Conservation (phyloP, 2,113 vertebrate species). For the Scomber colias region DNA sequence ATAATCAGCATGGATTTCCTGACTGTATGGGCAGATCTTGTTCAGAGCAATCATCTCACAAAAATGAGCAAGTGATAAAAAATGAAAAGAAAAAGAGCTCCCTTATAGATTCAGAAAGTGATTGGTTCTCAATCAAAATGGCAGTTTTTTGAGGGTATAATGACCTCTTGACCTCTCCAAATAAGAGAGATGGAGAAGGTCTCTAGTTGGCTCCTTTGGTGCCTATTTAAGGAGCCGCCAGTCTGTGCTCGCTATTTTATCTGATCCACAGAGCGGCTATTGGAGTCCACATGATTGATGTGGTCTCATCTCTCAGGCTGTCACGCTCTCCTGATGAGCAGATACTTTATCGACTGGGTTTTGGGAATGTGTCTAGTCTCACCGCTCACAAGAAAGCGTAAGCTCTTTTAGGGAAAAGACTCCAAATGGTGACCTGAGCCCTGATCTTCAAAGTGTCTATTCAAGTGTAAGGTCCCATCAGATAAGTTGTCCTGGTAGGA, state of each 20-base stretch:
- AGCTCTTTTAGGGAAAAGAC: constrained; percentile 53
- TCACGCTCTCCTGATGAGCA: constrained; percentile 69
- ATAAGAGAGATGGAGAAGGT: constrained; percentile 46
- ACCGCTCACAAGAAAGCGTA: constrained; percentile 26
- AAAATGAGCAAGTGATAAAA: background rate
- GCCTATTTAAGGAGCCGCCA: constrained; percentile 56
- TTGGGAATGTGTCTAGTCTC: constrained; percentile 54
- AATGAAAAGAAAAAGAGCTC: background rate
- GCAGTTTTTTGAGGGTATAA: constrained; percentile 14
- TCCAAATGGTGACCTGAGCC: constrained; percentile 56
- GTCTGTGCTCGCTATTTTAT: constrained; percentile 58
- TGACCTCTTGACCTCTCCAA: constrained; percentile 53
- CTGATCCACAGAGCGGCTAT: constrained; percentile 50
- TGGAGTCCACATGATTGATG: constrained; percentile 74
- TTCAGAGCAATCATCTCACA: background rate
- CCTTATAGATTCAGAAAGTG: constrained; percentile 13
- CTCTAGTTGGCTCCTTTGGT: constrained; percentile 40
- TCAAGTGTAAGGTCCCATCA: constrained; percentile 64
- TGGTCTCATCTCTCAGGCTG: constrained; percentile 70
- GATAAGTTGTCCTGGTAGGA: constrained; percentile 65
- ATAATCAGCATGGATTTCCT: background rate
- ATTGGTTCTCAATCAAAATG: constrained; percentile 25
- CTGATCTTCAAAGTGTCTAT: constrained; percentile 72
- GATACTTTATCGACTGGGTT: constrained; percentile 75
- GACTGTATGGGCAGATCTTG: background rate